Evolutionary conservation across 2,113 vertebrate species (phyloP).

Genomic region (Bubo scandiacus): DNA sequence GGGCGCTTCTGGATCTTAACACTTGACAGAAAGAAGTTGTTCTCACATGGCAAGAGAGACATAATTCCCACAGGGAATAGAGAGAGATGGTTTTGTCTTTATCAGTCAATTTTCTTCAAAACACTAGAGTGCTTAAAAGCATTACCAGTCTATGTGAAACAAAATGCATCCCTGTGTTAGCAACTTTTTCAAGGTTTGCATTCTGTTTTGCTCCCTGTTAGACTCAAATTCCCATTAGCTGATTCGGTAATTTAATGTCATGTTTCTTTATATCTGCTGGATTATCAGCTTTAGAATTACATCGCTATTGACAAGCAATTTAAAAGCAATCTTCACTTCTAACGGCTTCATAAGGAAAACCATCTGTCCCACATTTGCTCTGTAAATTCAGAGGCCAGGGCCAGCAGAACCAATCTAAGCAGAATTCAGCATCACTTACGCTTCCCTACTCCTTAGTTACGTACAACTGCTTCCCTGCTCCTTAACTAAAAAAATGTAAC

Average conservation of each 20-base stretch:
- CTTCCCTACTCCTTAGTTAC: not conserved
- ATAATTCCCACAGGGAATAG: not conserved
- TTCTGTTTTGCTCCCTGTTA: not conserved
- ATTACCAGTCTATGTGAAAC: not conserved
- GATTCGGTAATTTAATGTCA: not conserved
- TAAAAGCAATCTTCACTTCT: not conserved
- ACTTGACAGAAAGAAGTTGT: not conserved
- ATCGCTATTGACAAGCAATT: not conserved
- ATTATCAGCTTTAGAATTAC: slow-evolving; percentile 21
- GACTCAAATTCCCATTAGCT: not conserved
- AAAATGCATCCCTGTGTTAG: not conserved
- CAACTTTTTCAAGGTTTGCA: not conserved
- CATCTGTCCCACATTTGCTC: not conserved
- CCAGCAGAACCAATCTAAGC: not conserved
- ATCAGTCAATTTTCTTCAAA: not conserved
- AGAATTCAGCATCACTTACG: not conserved
- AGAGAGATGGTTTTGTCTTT: not conserved
- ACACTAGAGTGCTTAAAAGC: not conserved
- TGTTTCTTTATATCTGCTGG: not conserved
- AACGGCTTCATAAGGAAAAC: not conserved
- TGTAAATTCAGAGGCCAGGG: not conserved
- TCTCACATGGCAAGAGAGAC: not conserved
- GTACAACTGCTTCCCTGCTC: not conserved
- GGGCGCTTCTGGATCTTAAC: not conserved
- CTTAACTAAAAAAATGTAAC: not conserved